Evolutionary conservation across 1,140 invertebrate species (phyloP).

Genomic region (Habropoda laboriosa): DNA sequence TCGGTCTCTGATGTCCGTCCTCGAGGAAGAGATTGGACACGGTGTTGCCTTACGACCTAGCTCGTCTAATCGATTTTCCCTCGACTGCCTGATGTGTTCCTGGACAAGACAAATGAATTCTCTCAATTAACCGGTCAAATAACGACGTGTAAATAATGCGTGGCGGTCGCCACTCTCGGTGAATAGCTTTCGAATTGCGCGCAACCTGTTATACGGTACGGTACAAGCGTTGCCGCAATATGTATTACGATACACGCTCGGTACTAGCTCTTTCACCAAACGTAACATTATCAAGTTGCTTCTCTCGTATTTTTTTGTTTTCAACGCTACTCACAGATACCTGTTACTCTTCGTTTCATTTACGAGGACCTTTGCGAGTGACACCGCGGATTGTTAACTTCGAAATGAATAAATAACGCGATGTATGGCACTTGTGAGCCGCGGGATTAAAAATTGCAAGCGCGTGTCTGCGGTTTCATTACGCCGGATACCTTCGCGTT

Average conservation of each 20-base stretch:
- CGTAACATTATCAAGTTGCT: background rate
- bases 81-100: constrained; percentile 91
- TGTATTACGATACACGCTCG: no score
- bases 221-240: no score
- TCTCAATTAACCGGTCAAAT: constrained; percentile 23
- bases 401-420: background rate
- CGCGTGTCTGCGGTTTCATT: background rate
- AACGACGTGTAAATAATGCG: background rate
- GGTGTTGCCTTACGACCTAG: constrained; percentile 83
- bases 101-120: constrained; percentile 73
- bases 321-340: no score
- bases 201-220: background rate
- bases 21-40: constrained; percentile 71
- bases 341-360: background rate
- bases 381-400: constrained; percentile 1
- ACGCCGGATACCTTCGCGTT: background rate
- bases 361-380: background rate
- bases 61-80: constrained; percentile 88
- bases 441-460: background rate
- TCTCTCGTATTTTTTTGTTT: background rate
- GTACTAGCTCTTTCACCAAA: background rate
- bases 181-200: no score
- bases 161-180: no score
- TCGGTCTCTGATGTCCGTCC: constrained; percentile 71
- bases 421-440: background rate